phyloP scores from a whole-genome alignment of 2,888 invertebrate genomes.

The Cephus pulcher region DNA sequence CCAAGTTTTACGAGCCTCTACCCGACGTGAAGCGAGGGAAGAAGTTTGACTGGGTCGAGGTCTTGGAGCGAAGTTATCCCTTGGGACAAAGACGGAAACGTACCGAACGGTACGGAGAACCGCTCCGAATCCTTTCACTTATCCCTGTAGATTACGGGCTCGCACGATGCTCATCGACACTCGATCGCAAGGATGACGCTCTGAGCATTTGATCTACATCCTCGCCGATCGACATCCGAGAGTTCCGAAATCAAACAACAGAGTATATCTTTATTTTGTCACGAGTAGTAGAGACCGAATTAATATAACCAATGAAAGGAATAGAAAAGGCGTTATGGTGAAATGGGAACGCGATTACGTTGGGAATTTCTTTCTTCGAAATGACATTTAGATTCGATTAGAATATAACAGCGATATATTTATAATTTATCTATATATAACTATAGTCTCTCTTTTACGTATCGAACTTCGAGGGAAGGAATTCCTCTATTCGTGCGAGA shows the following conservation, averaged over 20 bases:
- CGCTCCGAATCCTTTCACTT: neutral
- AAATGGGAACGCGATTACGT: neutral
- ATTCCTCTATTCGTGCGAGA: neutral
- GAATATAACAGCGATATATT: neutral
- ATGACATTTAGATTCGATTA: neutral
- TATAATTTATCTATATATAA: neutral
- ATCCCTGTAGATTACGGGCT: conserved; percentile 4
- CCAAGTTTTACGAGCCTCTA: conserved; percentile 62
- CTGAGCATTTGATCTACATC: neutral
- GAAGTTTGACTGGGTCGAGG: conserved; percentile 5
- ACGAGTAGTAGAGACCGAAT: neutral
- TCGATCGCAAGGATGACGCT: neutral
- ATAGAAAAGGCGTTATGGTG: neutral
- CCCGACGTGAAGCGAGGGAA: conserved; percentile 56
- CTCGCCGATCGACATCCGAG: neutral
- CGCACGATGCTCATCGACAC: neutral
- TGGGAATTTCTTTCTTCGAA: neutral
- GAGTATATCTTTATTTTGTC: neutral
- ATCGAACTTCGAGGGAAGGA: neutral
- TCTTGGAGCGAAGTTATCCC: conserved; percentile 5
- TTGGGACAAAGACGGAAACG: neutral
- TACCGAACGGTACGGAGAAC: neutral
- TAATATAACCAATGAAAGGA: neutral
- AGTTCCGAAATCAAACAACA: neutral
- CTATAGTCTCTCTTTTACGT: neutral